Evolutionary conservation across 2,888 invertebrate genomes (phyloP), one percentile per base, ranked within the genome.

Genomic region (Tetragonula carbonaria): DNA sequence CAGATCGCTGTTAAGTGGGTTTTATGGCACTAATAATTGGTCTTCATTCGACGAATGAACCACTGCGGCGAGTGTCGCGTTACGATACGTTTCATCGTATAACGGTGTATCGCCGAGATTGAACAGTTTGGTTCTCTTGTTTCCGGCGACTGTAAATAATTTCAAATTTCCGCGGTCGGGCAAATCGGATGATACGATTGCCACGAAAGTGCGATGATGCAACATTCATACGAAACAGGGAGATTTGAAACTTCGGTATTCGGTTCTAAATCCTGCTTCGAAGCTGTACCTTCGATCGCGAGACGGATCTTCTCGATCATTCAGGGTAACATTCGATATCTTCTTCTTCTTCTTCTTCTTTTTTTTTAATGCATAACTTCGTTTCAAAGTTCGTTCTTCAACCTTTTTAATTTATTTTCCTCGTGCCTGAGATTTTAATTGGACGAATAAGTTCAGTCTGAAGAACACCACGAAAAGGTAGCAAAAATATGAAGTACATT

Each of bases 11-110:
- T 70, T 70, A 70, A 33, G 55, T 14, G 55, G 55, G 16, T 70
- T 70, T 70, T 70, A 55, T 21, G 16, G 33, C 33, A 70, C 55
- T 55, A 55, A n/a, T 55, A 70, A 70, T 55, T 70, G n/a, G 11
- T 11, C 68, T n/a, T 51, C 28, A 28, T 28, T 13, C 21, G 51
- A 68, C 21, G 18, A 23, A 18, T 18, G 13, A 8, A 45, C 45
- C 45, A 3, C n/a, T 18, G 13, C n/a, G 57, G 38, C 55, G 38
- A 38, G 38, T 38, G 38, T 57, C n/a, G 5, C 11, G 5, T 18
- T 18, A 5, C 28, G 38, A 57, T 59, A 59, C 11, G n/a, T 13
- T 59, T n/a, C 2, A 45, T 8, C 45, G 45, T 38, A n/a, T 4
- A 13, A 45, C 4, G 67, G 51, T 28, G 28, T 51, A 28, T 68